Base-by-base conservation (phyloP, 92 coral and sea anemone genomes). In the Muricea muricata region DNA sequence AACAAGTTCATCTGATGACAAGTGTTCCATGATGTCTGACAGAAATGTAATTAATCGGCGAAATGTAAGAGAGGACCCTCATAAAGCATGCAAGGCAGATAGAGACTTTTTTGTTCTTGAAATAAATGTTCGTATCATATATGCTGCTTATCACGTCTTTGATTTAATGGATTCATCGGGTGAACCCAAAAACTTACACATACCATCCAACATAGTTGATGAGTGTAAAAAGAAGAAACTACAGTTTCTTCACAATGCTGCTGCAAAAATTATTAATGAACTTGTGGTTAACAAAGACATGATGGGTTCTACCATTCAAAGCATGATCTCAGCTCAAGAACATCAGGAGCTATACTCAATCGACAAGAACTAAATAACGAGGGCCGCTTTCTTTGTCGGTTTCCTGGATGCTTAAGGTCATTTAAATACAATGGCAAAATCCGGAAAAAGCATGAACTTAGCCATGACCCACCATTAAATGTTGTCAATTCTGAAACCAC, bases 1-100 rank as follows among this genome's bases (percentile, higher is more conserved):
- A 31, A 81, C 71, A 35, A 69, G 86, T 79, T 79, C 90, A 2
- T 47, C 90, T 26, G 86, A 79, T 86, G 90, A 80, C 45, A 46
- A 86, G 40, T 86, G 90, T 65, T 79, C 90, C 4, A 54, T 86
- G 80, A 37, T 69, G 56, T 75, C 86, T 54, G 90, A 86, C 65
- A 25, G 86, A 32, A 86, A 79, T 86, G 52, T 86, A 10, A 86
- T 86, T n/a, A 80, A 86, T 56, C 65, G 90, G 20, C 80, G 86
- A 13, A 86, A 86, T 86, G 86, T 86, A 15, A 55, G 71, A 31
- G 81, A 86, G 29, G 90, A 86, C 58, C 90, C 90, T 29, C 90
- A 80, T 78, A 24, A 48, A 8, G 86, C 81, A 35, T 80, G 72
- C 48, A 34, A 86, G 56, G 80, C 90, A 66, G 86, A 86, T 48